A percentile compares a stretch with the other conserved stretches of the same genome.
Conservation (phyloP, 2,888 invertebrate species). For the Drosophila tripunctata region DNA sequence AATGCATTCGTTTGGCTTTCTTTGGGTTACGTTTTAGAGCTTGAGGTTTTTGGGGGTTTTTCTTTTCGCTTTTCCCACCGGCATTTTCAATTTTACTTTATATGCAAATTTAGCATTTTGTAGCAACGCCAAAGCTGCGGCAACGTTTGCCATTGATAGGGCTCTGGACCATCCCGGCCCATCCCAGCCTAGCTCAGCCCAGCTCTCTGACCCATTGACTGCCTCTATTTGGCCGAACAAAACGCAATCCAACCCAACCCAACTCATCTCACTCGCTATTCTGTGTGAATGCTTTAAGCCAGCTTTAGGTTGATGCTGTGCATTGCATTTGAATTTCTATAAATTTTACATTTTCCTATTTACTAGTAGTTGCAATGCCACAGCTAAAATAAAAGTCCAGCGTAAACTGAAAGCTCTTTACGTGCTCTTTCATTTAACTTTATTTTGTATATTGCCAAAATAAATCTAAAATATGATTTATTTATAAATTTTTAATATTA, state of each 20-base stretch:
- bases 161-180: too few species aligned
- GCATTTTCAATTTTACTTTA: slow-evolving; percentile 81
- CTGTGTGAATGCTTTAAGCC: slow-evolving; percentile 60
- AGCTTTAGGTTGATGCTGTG: slow-evolving; percentile 57
- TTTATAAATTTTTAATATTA: slow-evolving; percentile 3
- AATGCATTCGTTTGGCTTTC: slow-evolving; percentile 56
- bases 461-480: slow-evolving; percentile 11
- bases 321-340: slow-evolving; percentile 69
- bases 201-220: slow-evolving; percentile 16
- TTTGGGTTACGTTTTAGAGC: slow-evolving; percentile 41
- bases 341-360: slow-evolving; percentile 72
- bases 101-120: slow-evolving; percentile 77
- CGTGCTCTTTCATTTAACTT: slow-evolving; percentile 43
- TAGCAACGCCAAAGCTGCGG: slow-evolving; percentile 48
- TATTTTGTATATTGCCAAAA: slow-evolving; percentile 1
- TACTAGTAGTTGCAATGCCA: slow-evolving; percentile 49
- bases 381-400: slow-evolving; percentile 21
- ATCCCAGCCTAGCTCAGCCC: too few species aligned
- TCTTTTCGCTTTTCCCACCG: slow-evolving; percentile 49
- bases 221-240: neutral
- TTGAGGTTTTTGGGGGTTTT: slow-evolving; percentile 52
- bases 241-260: neutral
- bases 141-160: slow-evolving; percentile 64
- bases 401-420: slow-evolving; percentile 19
- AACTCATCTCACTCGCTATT: slow-evolving; percentile 7